Evolutionary conservation across 2,113 vertebrate species (phyloP), one percentile per base, ranked within the genome.

Genomic region (Microcebus griseorufus): DNA sequence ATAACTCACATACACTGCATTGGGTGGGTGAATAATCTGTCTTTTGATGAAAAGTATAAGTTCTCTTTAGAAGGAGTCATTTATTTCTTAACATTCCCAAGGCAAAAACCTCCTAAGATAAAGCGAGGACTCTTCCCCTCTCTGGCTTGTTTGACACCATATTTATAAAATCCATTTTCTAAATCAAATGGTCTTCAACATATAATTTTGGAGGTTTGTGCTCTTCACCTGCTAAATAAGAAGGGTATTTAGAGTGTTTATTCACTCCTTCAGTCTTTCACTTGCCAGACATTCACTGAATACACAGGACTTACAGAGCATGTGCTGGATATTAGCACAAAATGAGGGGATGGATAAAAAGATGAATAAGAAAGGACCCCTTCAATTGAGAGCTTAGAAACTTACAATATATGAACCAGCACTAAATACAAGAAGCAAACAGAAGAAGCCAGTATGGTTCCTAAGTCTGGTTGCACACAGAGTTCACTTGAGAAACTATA

Each of bases 11-110:
- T 97, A 98, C n/a, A 98, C 90, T 96, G 86, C 65, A 60, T 96
- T 94, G 91, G 94, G 95, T 97, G 90, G 97, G 96, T 94, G 85
- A 98, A 97, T 98, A 98, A 98, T 97, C 96, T 97, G 97, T 98
- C 97, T 90, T 98, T 97, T 97, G 97, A 96, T 97, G 97, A 98
- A 93, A 92, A 92, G 62, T 84, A 27, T 96, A 97, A 97, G 93
- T 98, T 98, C 81, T 97, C 60, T 96, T 97, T 98, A 96, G 94
- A 97, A 98, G 79, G 91, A 98, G 97, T 93, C 88, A 93, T 98
- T 98, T 98, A 97, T 97, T 95, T 98, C 96, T 97, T 94, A 96
- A 81, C 95, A 94, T 97, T 94, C 96, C 97, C 97, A 97, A 98
- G 96, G 98, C 97, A 95, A 98, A 98, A 98, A 72, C 60, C 72